Evolutionary conservation across 2,797 vertebrate genomes (phyloP), one percentile per base, ranked within the genome.

Genomic region (Myiothlypis chrysogaster): DNA sequence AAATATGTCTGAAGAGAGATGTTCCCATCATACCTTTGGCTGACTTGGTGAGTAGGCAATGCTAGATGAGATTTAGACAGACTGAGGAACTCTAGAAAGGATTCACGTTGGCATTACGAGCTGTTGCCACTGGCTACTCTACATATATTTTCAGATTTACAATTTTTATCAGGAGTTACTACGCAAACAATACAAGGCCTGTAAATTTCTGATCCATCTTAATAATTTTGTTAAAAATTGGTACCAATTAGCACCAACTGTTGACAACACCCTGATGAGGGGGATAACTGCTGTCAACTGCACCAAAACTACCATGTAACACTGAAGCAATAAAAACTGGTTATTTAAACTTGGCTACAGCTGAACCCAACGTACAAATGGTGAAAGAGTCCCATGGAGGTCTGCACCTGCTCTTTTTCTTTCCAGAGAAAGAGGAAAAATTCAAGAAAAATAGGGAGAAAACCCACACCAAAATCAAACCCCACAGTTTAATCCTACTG

Each of bases 311-410:
- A 39, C 53, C 19, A 2, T 0, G 3, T 5, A 81, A 39, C 34
- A 18, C 1, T 10, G 8, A 65, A 65, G 34, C 23, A 66, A 47
- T 30, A 43, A 50, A 81, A 69, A 12, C 13, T 18, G 21, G 4
- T 5, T 60, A 30, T 14, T 75, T 34, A 55, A 55, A 39, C 12
- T 30, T 22, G 21, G 17, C 22, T 27, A 55, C 78, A 78, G 66
- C 30, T n/a, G 13, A 92, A 61, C 10, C 8, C 6, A 41, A 61
- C 30, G 53, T 3, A 16, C 1, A 16, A 41, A 52, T 0, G 0
- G 14, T 34, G 20, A 34, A 34, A 79, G 14, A 27, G 5, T 55
- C 30, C 8, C 14, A 35, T 6, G 2, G 18, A 72, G 28, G 9
- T 39, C 35, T 50, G 4, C 8, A 77, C 0, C 34, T 3, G 3